Evolutionary conservation across 2,797 vertebrate genomes (phyloP).

Genomic region (Capromys pilorides): DNA sequence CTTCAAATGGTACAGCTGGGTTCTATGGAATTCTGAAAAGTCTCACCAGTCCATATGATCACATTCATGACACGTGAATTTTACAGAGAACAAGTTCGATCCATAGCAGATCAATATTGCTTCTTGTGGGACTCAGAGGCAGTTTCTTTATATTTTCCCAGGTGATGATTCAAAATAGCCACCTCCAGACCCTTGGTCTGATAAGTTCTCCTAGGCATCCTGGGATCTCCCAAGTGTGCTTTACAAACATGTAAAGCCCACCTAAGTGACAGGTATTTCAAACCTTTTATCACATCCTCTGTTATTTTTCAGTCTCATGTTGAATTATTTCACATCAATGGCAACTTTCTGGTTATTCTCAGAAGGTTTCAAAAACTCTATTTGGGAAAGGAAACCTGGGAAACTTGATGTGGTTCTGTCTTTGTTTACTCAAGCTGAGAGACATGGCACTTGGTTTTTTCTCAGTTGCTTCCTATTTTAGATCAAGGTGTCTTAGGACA

Average conservation of each 20-base stretch:
- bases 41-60: neutral
- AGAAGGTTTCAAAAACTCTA: neutral
- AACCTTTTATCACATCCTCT: neutral
- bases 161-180: neutral
- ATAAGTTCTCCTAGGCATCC: neutral
- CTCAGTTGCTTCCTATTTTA: neutral
- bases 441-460: fast-evolving
- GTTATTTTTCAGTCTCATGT: neutral
- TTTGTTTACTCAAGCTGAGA: neutral
- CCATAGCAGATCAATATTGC: neutral
- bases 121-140: neutral
- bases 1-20: neutral
- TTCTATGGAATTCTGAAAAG: neutral
- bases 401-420: fast-evolving
- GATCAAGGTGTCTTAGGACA: fast-evolving
- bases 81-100: neutral
- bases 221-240: neutral
- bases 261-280: neutral
- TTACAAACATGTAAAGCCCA: neutral
- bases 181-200: neutral
- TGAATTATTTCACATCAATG: neutral
- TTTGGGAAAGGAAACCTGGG: neutral
- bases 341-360: neutral
- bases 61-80: neutral
- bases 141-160: neutral